Evolutionary conservation across 1,140 invertebrate genomes (phyloP), one percentile per base, ranked within the genome.

Genomic region (Drosophila truncata): DNA sequence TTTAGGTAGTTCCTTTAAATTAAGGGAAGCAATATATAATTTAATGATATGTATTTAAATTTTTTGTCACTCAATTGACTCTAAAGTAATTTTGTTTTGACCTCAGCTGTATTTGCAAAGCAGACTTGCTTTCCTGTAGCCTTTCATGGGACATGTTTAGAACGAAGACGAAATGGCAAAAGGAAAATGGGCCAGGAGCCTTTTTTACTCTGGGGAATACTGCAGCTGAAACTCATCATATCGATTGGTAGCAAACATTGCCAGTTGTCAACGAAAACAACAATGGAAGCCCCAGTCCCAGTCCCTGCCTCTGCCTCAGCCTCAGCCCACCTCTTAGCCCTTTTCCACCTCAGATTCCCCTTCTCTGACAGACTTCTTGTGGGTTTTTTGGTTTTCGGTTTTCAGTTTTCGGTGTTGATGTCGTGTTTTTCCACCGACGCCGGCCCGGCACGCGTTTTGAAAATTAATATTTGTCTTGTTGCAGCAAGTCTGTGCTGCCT

Each of bases 381-480:
- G 62, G 52, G 44, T 64, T 80, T 63, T 75, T 77, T 39, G 57
- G 55, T 49, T 58, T 63, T 39, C 16, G 13, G 27, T 67, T 49
- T 47, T 47, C 55, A 42, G 46, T 47, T 69, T 78, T 59, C 41
- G 65, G 55, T 81, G 78, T 84, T 27, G 65, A 70, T 81, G 82
- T 85, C 78, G 78, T 85, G 62, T 73, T 80, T 86, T 82, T 82
- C 71, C 66, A 44, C n/a, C 52, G 33, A 20, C 52, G 33, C 8
- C 52, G 52, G 57, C 63, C 58, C 20, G 83, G 85, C 84, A 87
- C 84, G 84, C 85, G 84, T 84, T 87, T 84, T 84, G 72, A 78
- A 87, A 87, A 87, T 88, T 88, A 88, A 87, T 87, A 87, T 87
- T 87, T 87, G 58, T 54, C 50, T 77, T 72, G 63, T 76, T 79